These are phyloP conservation scores for Zapus hudsonius DNA, from an alignment of 2,113 vertebrate genomes.

Conservation along the genomic window DNA sequence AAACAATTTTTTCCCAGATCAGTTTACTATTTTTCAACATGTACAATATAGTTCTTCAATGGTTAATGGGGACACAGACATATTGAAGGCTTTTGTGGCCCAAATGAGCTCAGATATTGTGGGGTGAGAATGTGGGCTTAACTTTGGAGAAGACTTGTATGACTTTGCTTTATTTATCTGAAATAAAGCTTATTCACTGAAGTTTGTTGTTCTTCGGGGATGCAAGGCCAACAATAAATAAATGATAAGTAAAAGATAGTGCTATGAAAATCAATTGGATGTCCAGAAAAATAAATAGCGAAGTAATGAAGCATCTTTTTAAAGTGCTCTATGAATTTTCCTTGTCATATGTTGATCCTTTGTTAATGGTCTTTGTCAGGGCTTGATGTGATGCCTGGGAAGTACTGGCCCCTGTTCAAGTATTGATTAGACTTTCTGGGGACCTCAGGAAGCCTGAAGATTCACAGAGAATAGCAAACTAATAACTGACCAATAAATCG, in stretches of 20 bases:
- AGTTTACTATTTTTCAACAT: background rate
- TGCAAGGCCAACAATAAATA: conserved; percentile 60
- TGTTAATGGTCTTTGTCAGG: conserved; percentile 25
- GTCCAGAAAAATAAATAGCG: conserved; percentile 57
- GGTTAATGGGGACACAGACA: background rate
- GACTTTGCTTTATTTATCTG: conserved; percentile 38
- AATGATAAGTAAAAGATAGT: conserved; percentile 65
- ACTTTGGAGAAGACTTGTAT: background rate
- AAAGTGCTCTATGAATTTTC: conserved; percentile 25
- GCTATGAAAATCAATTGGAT: conserved; percentile 58
- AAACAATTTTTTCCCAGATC: background rate
- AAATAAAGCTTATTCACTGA: background rate
- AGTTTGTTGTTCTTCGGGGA: background rate
- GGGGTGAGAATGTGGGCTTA: background rate
- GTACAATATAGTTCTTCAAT: background rate
- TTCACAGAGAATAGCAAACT: background rate
- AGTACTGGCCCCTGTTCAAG: background rate
- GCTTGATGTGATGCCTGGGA: background rate
- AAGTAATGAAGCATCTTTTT: conserved; percentile 13
- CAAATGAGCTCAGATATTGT: background rate
- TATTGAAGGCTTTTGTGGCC: background rate
- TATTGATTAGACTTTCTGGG: background rate
- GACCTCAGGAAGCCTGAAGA: background rate
- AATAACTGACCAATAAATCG: conserved; percentile 11
- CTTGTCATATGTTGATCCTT: background rate